A percentile compares a stretch with the other conserved stretches of the same genome.
Evolutionary conservation across 2,888 invertebrate genomes (phyloP).

Genomic region (Bibio marci): DNA sequence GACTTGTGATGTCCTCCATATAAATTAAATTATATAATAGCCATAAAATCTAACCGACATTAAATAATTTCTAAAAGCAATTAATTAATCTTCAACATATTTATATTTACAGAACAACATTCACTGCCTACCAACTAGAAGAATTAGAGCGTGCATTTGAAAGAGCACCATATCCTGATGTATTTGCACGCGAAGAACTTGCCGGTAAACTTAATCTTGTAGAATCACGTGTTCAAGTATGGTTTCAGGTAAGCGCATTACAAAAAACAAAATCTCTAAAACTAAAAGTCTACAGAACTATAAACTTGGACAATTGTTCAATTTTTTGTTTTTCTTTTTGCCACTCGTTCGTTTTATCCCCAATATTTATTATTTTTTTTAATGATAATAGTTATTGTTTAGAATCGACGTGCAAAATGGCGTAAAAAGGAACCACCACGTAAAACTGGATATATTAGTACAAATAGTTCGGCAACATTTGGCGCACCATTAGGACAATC

Average conservation of each 20-base stretch:
- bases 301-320: no score
- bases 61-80: no score
- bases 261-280: background rate
- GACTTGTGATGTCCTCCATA: no score
- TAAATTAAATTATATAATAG: no score
- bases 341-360: no score
- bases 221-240: constrained; percentile 49
- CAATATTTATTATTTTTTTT: no score
- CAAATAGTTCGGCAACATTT: constrained; percentile 47
- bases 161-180: constrained; percentile 89
- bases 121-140: constrained; percentile 87
- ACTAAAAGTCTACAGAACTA: no score
- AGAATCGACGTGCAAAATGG: constrained; percentile 87
- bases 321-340: no score
- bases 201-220: constrained; percentile 80
- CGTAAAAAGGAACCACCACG: constrained; percentile 84
- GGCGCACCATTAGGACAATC: constrained; percentile 34
- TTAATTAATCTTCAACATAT: no score
- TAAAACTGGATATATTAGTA: constrained; percentile 65
- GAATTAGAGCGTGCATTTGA: constrained; percentile 88
- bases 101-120: constrained; percentile 85
- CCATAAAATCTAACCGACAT: no score
- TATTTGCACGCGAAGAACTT: constrained; percentile 85
- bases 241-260: constrained; percentile 20
- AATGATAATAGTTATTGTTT: constrained; percentile 26